These are phyloP conservation scores for Drosophila rhopaloa DNA, from an alignment of 1,140 invertebrate genomes.

Conservation along the genomic window DNA sequence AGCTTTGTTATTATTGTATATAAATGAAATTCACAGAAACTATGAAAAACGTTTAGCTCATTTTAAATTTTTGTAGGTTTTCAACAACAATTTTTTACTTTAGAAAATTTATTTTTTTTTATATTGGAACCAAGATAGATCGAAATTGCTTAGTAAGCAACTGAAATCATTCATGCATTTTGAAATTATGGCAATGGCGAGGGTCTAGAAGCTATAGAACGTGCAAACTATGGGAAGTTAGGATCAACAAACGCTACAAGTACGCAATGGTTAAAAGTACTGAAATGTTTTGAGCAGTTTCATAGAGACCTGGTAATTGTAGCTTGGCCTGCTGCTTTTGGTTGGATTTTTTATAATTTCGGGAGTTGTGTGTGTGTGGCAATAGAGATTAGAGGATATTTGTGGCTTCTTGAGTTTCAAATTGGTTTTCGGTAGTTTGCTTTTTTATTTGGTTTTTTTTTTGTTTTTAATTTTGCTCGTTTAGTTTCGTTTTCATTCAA, in stretches of 20 bases:
- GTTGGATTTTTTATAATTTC: slow-evolving; percentile 5
- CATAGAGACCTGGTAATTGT: slow-evolving; percentile 30
- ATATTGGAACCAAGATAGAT: neutral
- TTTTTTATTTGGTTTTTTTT: slow-evolving; percentile 32
- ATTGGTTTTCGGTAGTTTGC: slow-evolving; percentile 14
- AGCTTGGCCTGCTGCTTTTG: slow-evolving; percentile 25
- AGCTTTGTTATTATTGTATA: too few relatives aligned
- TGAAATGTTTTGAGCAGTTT: slow-evolving; percentile 20
- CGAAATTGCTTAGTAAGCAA: neutral
- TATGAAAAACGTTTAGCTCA: neutral
- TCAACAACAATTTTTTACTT: neutral
- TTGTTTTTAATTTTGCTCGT: slow-evolving; percentile 32
- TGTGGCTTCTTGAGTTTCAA: slow-evolving; percentile 29
- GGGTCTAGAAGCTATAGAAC: slow-evolving; percentile 3
- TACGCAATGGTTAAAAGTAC: slow-evolving; percentile 11
- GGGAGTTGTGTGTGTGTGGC: neutral
- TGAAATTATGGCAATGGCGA: neutral
- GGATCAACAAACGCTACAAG: slow-evolving; percentile 11
- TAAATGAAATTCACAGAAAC: neutral
- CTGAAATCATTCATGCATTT: slow-evolving; percentile 7
- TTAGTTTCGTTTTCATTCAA: slow-evolving; percentile 28
- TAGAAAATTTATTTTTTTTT: neutral
- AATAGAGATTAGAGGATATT: slow-evolving; percentile 14
- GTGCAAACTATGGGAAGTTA: slow-evolving; percentile 10
- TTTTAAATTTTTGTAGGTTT: neutral